Percentiles rank a stretch among this genome's conserved stretches.
These are phyloP conservation scores for Hestina assimilis DNA, from an alignment of 1,140 invertebrate species.

Conservation along the genomic window DNA sequence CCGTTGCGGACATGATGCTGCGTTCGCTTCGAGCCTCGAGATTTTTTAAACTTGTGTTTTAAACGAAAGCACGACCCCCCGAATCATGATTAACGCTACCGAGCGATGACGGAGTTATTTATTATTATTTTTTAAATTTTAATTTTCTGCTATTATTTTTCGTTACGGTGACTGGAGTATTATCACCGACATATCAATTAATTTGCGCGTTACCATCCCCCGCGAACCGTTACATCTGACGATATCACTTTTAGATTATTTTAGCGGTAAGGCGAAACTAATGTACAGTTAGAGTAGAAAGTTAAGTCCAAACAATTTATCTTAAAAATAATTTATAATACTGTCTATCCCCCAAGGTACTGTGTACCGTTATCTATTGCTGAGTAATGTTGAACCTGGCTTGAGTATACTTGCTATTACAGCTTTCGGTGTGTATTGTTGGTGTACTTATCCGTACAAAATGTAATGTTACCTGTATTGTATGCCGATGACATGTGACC, in stretches of 20 bases:
- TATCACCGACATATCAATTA: constrained; percentile 63
- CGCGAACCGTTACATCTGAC: constrained; percentile 62
- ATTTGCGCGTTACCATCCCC: constrained; percentile 58
- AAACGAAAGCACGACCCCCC: constrained; percentile 40
- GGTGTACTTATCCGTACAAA: constrained; percentile 66
- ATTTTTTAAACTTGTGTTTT: constrained; percentile 63
- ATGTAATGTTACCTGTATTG: constrained; percentile 44
- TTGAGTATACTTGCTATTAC: constrained; percentile 56
- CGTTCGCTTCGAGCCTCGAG: constrained; percentile 51
- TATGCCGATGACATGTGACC: constrained; percentile 48
- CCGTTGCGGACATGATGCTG: constrained; percentile 67
- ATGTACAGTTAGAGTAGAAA: constrained; percentile 80
- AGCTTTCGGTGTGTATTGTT: constrained; percentile 77
- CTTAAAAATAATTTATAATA: constrained; percentile 74
- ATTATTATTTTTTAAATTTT: constrained; percentile 54
- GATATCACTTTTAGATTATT: constrained; percentile 79
- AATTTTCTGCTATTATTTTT: constrained; percentile 51
- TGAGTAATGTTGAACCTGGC: constrained; percentile 66
- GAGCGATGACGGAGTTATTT: constrained; percentile 62
- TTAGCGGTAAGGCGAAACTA: constrained; percentile 80
- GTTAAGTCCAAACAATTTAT: constrained; percentile 76
- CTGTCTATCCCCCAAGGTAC: constrained; percentile 64
- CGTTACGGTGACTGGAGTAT: constrained; percentile 59
- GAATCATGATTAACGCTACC: constrained; percentile 66
- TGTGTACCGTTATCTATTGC: constrained; percentile 62